Conservation (phyloP, 1,140 invertebrate species). For the Caenorhabditis brenneri region DNA sequence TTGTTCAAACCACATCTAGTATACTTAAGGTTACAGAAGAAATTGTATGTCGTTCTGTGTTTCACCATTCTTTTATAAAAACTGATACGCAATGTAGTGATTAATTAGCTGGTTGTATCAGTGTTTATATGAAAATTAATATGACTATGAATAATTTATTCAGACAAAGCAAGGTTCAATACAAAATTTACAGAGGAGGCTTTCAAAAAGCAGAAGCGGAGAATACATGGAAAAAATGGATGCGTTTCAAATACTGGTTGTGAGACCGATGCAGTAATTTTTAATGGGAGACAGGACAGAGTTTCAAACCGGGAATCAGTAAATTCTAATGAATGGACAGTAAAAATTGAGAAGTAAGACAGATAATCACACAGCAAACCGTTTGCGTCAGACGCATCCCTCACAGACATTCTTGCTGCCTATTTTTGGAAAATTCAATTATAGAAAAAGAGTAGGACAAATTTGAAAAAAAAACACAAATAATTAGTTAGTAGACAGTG, state of each 20-base stretch:
- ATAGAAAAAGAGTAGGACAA: background rate
- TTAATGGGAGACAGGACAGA: too few species aligned
- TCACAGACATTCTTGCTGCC: background rate
- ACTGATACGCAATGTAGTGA: too few species aligned
- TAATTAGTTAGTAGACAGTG: background rate
- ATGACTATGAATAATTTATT: too few species aligned
- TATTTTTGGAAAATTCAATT: background rate
- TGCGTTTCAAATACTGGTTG: too few species aligned
- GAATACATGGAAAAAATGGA: too few species aligned
- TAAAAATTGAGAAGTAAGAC: background rate
- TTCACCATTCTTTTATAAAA: too few species aligned
- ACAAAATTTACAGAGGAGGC: background rate
- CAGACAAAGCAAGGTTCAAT: background rate
- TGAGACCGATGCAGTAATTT: too few species aligned
- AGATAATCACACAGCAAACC: slow-evolving; percentile 32
- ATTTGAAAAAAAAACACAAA: background rate
- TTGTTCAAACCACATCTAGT: too few species aligned
- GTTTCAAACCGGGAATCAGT: background rate
- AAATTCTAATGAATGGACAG: background rate
- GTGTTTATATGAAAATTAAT: too few species aligned
- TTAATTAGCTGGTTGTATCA: too few species aligned
- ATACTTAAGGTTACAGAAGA: too few species aligned
- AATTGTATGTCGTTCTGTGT: too few species aligned
- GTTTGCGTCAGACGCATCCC: background rate
- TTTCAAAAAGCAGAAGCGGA: background rate